Base-by-base conservation (phyloP, 2,113 vertebrate genomes). In the Macquaria ambigua region DNA sequence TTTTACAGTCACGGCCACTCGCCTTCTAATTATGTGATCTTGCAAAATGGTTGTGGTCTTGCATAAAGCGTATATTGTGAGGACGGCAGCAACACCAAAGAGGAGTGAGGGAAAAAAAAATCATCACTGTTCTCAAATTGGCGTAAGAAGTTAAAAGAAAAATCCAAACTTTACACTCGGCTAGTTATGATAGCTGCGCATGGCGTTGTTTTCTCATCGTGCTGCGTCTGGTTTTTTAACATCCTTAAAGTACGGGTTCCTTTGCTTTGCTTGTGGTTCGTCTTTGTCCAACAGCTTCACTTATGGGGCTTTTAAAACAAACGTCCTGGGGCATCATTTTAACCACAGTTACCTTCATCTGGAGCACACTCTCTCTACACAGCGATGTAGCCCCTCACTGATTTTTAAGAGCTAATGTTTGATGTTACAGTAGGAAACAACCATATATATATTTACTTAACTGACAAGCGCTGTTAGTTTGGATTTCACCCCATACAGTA, bases 221-320 rank as follows among this genome's bases (percentile, higher is more conserved):
- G 21, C 63, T 74, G 70, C 14, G 15, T 69, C 66, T 87, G 89
- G 68, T 64, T 90, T 90, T 53, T 67, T 83, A 80, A 87, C 58
- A 69, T 70, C 73, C 52, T 84, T n/a, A 79, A 89, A 91, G 61
- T 79, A 67, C 77, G 77, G 89, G 61, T 59, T 89, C 34, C 74
- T 79, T 67, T 79, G 83, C 84, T 86, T 89, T 82, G 77, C 75
- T 89, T 92, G 86, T 59, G 89, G 89, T 89, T 87, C 6, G 6
- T 77, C 76, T 86, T 76, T 53, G 83, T 92, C 81, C 81, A 62
- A 74, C 76, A 73, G 79, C 77, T 74, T 86, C 75, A 71, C 80
- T 92, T 84, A 62, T 81, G 81, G 71, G 75, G 64, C 59, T 84
- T 87, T 75, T 87, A 89, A 89, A 90, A 87, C 80, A 83, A 85